Evolutionary conservation across 2,113 vertebrate genomes (phyloP), one percentile per base, ranked within the genome.

Genomic region (Lepidothrix coronata): DNA sequence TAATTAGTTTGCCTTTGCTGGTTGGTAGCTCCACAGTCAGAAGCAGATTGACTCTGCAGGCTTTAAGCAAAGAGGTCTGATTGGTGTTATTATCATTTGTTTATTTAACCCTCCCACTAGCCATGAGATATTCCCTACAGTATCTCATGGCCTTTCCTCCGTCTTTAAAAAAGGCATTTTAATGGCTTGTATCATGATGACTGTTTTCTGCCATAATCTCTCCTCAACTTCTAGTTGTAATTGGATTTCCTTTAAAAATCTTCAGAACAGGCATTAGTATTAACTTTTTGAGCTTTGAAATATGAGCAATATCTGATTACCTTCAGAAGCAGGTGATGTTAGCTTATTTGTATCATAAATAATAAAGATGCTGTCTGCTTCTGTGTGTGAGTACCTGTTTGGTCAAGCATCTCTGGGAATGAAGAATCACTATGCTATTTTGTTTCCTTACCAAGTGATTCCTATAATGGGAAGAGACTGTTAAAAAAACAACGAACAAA

Each of bases 31-130:
- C 98, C 97, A 63, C 98, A 98, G 98, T 97, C 97, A 98, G 98
- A 97, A 97, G 97, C 98, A 98, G 97, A 98, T 98, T 97, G 98
- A 98, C 98, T 98, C 98, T 14, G 70, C 97, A 88, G 98, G 98
- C 98, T 98, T 97, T 97, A 98, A 98, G 98, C 97, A 97, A 97
- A 98, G 96, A 97, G 96, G 97, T 98, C 96, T 98, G 97, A 98
- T 98, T 98, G 98, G 98, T 99, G 98, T 99, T 99, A 98, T 98
- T 97, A 96, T 96, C 97, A 97, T 99, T 98, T 99, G 99, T 98
- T 99, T 98, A 98, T 98, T 97, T 98, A 98, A 95, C 98, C 96
- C 98, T 97, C 96, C 94, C 88, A 97, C 96, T 80, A 97, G 95
- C 97, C 97, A 97, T 98, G 96, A 97, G 94, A 82, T 91, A 94